phyloP scores from a whole-genome alignment of 2,888 invertebrate genomes.

The Theretra japonica region DNA sequence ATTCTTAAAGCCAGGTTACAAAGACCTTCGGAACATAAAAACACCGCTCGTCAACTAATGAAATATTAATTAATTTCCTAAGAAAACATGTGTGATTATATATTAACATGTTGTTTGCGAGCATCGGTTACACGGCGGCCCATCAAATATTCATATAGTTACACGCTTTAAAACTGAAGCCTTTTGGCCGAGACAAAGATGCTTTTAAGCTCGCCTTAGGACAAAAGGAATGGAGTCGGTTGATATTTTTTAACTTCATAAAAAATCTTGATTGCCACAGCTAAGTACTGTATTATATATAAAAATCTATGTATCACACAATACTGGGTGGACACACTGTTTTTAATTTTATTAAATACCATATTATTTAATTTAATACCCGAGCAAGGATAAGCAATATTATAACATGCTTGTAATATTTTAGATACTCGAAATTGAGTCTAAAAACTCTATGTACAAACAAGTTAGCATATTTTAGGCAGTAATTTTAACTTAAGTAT shows the following conservation, averaged over 20 bases:
- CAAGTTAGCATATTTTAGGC: too few relatives aligned
- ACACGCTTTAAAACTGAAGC: slow-evolving; percentile 72
- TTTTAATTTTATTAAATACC: too few relatives aligned
- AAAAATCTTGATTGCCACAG: too few relatives aligned
- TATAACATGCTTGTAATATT: too few relatives aligned
- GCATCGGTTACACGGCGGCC: slow-evolving; percentile 57
- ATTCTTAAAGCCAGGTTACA: neutral
- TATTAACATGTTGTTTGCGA: slow-evolving; percentile 8
- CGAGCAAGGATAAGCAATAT: too few relatives aligned
- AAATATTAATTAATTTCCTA: slow-evolving; percentile 24
- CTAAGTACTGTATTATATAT: too few relatives aligned
- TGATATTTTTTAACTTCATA: neutral
- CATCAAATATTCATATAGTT: slow-evolving; percentile 77
- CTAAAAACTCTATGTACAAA: too few relatives aligned
- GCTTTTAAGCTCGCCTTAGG: slow-evolving; percentile 76
- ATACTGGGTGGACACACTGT: too few relatives aligned
- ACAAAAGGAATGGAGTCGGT: slow-evolving; percentile 54
- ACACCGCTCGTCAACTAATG: neutral
- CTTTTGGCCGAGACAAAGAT: slow-evolving; percentile 80
- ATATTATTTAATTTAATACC: too few relatives aligned
- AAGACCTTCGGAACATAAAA: neutral
- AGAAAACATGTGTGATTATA: slow-evolving; percentile 10
- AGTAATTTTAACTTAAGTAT: too few relatives aligned
- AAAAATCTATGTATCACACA: too few relatives aligned
- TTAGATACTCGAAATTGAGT: too few relatives aligned